Base-by-base conservation (phyloP, 1,140 invertebrate genomes). In the Cyrtorhinus lividipennis region DNA sequence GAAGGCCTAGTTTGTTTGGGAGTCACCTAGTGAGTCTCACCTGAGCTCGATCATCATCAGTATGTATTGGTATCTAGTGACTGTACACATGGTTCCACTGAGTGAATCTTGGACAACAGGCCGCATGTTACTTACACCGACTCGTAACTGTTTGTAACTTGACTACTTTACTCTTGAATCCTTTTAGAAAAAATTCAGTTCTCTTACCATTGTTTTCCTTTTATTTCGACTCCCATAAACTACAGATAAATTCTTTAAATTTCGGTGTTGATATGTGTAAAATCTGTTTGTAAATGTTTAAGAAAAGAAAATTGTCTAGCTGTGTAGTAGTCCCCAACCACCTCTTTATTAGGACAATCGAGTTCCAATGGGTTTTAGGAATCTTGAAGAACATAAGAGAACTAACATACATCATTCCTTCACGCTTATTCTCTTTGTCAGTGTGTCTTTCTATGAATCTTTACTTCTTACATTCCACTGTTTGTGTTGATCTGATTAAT, bases 401-500 rank as follows among this genome's bases (percentile, higher is more conserved):
- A n/a, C n/a, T n/a, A n/a, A n/a, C n/a, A n/a, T 38, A 38, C 30
- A 38, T 38, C 30, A 38, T 38, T 38, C 30, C 30, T 38, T 38
- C 15, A n/a, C 15, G 30, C 30, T 38, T 38, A 38, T 38, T 38
- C 30, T 38, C 30, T 5, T 38, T 38, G 30, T 38, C 15, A 15
- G 30, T 38, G 30, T 53, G 48, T 53, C 48, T 53, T 53, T 53
- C 48, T 53, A 53, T 15, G 48, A 53, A 53, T 20, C 20, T 53
- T 8, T 38, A 38, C 48, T 53, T 53, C 12, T 53, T 53, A 53
- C 48, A 53, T 53, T 53, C 48, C 48, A 53, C 48, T 53, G 18
- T 13, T 13, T 53, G 48, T 53, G 20, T 53, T 53, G 30, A 38
- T 53, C 20, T 53, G 48, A 13, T 53, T 53, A 53, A 53, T 53